Base-by-base conservation (phyloP, 2,888 invertebrate genomes). In the Eupithecia centaureata region DNA sequence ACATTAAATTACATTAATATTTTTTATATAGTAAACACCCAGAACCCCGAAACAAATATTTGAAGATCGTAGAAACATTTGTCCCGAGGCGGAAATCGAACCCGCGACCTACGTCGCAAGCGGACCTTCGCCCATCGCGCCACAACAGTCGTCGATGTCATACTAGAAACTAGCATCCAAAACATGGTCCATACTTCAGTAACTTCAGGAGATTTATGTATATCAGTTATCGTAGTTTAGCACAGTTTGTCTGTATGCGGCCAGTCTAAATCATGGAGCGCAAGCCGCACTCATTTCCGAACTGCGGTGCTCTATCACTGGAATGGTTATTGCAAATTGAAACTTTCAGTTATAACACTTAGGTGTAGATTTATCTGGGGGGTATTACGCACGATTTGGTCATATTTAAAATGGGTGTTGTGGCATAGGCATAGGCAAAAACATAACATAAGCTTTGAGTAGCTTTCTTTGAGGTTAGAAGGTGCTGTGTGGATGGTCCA, bases 301-400 rank as follows among this genome's bases (percentile, higher is more conserved):
- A 30, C 30, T 57, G 32, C 32, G 32, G 12, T 10, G 12, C 38
- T 61, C 38, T 27, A 47, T 47, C 38, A 61, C 25, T 25, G 32
- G 13, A 42, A 42, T 51, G 42, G 61, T 57, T 57, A 57, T 57
- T 57, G 33, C 57, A 32, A 57, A 57, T 57, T 32, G 57, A 57
- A 57, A 57, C 18, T 30, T 56, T 56, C 30, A 32, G 32, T 25
- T 51, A 51, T 42, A 22, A 47, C 47, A 22, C 22, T 12, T 47
- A 47, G 22, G 47, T 42, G 42, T 47, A 47, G 3, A 47, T 47
- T 22, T 47, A 47, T 18, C 47, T 47, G 12, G 18, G 18, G 42
- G 7, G 13, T 18, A 8, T n/a, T 18, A n/a, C 18, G 18, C 42
- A 42, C 8, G 42, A 42, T 42, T 18, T 18, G 2, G 5, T 42